Evolutionary conservation across 2,888 invertebrate species (phyloP).

Genomic region (Sesia apiformis): DNA sequence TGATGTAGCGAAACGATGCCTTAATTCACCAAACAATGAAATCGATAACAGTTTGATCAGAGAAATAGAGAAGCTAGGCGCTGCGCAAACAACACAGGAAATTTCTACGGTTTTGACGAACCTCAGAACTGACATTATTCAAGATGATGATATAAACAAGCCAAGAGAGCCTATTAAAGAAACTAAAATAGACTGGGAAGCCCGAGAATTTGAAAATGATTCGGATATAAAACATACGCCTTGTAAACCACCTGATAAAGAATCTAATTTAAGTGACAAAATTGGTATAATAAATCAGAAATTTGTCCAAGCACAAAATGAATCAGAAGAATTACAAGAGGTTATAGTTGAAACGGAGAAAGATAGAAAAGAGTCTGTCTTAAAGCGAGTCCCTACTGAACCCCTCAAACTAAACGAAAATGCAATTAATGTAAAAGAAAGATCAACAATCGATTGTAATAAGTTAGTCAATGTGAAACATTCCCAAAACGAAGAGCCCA

Average conservation of each 20-base stretch:
- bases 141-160: constrained; percentile 7
- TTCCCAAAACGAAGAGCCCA: background rate
- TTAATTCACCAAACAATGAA: constrained; percentile 18
- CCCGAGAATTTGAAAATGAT: background rate
- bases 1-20: constrained; percentile 24
- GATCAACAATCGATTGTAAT: background rate
- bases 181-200: constrained; percentile 1
- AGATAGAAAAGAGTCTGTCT: background rate
- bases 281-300: too few species aligned
- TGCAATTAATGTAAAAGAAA: background rate
- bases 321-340: background rate
- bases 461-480: background rate
- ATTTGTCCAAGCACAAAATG: background rate
- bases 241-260: background rate
- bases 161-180: constrained; percentile 13
- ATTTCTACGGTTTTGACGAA: background rate
- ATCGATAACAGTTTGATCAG: constrained; percentile 23
- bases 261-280: too few species aligned
- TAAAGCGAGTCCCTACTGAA: background rate
- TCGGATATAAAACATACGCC: background rate
- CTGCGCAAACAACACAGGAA: constrained; percentile 6
- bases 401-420: background rate
- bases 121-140: background rate
- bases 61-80: constrained; percentile 25
- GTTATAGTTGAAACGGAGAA: background rate